A percentile compares a stretch with the other conserved stretches of the same genome.
Conservation (phyloP, 2,113 vertebrate genomes). For the human (Homo sapiens) region DNA sequence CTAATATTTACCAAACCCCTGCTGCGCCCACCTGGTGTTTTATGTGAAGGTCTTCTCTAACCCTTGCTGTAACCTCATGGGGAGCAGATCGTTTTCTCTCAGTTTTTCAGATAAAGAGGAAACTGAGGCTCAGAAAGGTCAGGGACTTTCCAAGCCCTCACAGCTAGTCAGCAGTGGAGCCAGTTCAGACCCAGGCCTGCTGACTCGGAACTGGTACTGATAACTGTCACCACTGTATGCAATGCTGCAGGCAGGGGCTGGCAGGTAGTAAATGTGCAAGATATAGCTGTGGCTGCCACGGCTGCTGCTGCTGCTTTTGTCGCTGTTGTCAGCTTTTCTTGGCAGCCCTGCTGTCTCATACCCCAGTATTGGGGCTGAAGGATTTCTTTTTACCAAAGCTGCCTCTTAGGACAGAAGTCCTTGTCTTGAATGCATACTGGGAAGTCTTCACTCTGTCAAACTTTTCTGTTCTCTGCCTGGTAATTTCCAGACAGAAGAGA, state of each 20-base stretch:
- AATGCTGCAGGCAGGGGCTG: background rate
- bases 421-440: rapidly evolving
- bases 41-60: background rate
- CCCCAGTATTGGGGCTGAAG: rapidly evolving
- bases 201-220: background rate
- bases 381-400: background rate
- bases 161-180: background rate
- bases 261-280: background rate
- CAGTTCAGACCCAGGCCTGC: background rate
- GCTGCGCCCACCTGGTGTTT: background rate
- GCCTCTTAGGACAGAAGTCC: background rate
- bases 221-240: rapidly evolving
- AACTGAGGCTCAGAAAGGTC: background rate
- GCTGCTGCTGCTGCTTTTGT: background rate
- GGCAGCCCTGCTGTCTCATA: background rate
- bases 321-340: background rate
- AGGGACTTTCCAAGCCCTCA: background rate
- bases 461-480: background rate
- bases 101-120: background rate
- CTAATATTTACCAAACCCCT: background rate
- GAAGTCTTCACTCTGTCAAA: background rate
- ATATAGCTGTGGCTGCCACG: background rate
- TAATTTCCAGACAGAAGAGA: background rate
- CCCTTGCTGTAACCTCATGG: rapidly evolving
- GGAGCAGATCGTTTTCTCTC: background rate